Evolutionary conservation across 2,888 invertebrate genomes (phyloP), one percentile per base, ranked within the genome.

Genomic region (Leucoma salicis): DNA sequence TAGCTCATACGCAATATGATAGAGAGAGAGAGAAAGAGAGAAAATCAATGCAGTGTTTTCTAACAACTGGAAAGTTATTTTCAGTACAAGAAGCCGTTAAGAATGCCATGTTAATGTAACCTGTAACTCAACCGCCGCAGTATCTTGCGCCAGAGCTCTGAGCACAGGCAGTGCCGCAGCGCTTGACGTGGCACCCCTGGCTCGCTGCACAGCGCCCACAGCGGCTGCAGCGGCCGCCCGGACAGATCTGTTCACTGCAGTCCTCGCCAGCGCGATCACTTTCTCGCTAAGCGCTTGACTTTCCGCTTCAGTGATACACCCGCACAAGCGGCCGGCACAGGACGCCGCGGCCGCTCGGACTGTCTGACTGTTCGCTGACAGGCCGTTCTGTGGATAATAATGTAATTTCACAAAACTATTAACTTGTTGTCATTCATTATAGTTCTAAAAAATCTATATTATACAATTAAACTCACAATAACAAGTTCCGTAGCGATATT

Each of bases 141-240:
- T 93, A 76, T 99, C 99, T 82, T 99, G 98, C 0, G 98, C 97
- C 25, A 99, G 85, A 0, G 99, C 98, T 13, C 99, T 87, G 32
- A 99, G 80, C 72, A 99, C 97, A 27, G 97, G 97, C 61, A 99
- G 95, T 75, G 97, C 98, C 1, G 98, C 96, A 70, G 99, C 98
- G 52, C 97, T 97, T 1, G 97, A 97, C 1, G 99, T 97, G 3
- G 99, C 97, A 5, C 99, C 99, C 0, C 99, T 94, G 66, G 98
- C 98, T 21, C 97, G 92, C 87, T 99, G 99, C 33, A 99, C 92
- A 63, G 97, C 98, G 25, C 99, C 99, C n/a, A 99, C 91, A 0
- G 99, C 97, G 49, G 99, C 86, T 5, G 85, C 86, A 31, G 86
- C 89, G 31, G 82, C 87, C 5, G 78, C 85, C 5, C 85, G 68